A percentile compares a stretch with the other conserved stretches of the same genome.
Conservation (phyloP, 2,888 invertebrate species). For the Microdon myrmicae region DNA sequence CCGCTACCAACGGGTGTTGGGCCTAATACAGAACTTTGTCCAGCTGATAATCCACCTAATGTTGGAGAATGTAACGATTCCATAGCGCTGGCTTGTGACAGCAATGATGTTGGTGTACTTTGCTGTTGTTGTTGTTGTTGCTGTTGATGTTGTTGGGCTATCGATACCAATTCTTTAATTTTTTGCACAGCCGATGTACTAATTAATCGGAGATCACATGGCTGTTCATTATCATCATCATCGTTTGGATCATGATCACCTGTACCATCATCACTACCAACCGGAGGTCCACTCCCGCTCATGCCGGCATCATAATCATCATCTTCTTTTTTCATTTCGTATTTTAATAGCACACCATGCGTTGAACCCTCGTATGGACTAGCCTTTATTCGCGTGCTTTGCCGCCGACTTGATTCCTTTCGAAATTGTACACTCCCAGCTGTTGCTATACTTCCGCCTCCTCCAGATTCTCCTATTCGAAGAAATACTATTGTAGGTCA, state of each 20-base stretch:
- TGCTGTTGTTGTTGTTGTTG: conserved; percentile 56
- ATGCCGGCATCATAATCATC: conserved; percentile 35
- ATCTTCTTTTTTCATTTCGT: conserved; percentile 57
- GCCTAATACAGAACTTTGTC: conserved; percentile 42
- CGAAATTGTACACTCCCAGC: no score
- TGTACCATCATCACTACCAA: conserved; percentile 46
- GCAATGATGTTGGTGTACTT: conserved; percentile 22
- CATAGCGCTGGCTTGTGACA: conserved; percentile 25
- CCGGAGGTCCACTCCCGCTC: conserved; percentile 52
- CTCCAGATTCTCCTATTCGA: conserved; percentile 45
- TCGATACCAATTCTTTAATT: conserved; percentile 59
- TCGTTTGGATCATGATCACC: conserved; percentile 53
- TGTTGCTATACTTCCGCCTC: conserved; percentile 15
- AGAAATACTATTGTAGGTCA: conserved; percentile 47
- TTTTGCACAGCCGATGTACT: conserved; percentile 55
- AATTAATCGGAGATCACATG: conserved; percentile 64
- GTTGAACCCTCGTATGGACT: conserved; percentile 63
- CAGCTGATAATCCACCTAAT: conserved; percentile 39
- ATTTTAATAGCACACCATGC: conserved; percentile 58
- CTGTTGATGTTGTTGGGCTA: conserved; percentile 58
- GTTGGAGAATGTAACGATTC: conserved; percentile 44
- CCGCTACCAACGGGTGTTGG: conserved; percentile 45
- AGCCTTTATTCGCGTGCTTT: conserved; percentile 58
- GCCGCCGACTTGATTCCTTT: conserved; percentile 49
- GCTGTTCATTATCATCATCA: conserved; percentile 59